Evolutionary conservation across 2,113 vertebrate genomes (phyloP).

Genomic region (Picathartes gymnocephalus): DNA sequence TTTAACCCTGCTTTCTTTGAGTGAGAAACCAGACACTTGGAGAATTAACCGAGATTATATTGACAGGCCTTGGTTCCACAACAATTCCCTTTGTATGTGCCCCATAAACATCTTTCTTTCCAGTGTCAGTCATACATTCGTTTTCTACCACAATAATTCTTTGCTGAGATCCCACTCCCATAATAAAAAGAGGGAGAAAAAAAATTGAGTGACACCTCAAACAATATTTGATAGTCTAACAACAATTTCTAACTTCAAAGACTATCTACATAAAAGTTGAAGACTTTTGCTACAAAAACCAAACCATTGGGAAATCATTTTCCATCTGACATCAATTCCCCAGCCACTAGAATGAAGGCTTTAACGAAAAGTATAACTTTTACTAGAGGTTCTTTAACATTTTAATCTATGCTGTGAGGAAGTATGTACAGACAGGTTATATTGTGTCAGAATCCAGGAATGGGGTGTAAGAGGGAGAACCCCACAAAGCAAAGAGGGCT

Average conservation of each 20-base stretch:
- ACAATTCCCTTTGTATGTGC: constrained; percentile 63
- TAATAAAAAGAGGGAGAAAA: constrained; percentile 65
- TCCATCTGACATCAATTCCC: constrained; percentile 80
- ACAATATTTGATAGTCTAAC: constrained; percentile 80
- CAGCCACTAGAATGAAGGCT: constrained; percentile 64
- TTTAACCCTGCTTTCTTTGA: constrained; percentile 52
- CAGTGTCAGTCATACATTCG: constrained; percentile 65
- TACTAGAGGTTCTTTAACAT: constrained; percentile 69
- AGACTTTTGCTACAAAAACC: constrained; percentile 80
- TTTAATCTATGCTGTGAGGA: constrained; percentile 71
- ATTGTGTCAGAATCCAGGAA: constrained; percentile 42
- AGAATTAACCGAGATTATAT: constrained; percentile 45
- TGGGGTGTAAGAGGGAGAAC: neutral
- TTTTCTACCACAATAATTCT: constrained; percentile 67
- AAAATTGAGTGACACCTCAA: constrained; percentile 83
- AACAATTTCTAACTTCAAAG: constrained; percentile 84
- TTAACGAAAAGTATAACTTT: constrained; percentile 73
- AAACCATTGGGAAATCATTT: constrained; percentile 81
- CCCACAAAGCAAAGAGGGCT: neutral
- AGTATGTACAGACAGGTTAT: constrained; percentile 47
- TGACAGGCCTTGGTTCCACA: constrained; percentile 71
- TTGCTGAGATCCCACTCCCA: constrained; percentile 64
- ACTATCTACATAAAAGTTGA: constrained; percentile 83
- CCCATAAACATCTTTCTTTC: constrained; percentile 72
- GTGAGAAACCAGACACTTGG: constrained; percentile 33